These are phyloP conservation scores for Folsomia manolachei DNA, from an alignment of 2,888 invertebrate genomes.

Conservation along the genomic window DNA sequence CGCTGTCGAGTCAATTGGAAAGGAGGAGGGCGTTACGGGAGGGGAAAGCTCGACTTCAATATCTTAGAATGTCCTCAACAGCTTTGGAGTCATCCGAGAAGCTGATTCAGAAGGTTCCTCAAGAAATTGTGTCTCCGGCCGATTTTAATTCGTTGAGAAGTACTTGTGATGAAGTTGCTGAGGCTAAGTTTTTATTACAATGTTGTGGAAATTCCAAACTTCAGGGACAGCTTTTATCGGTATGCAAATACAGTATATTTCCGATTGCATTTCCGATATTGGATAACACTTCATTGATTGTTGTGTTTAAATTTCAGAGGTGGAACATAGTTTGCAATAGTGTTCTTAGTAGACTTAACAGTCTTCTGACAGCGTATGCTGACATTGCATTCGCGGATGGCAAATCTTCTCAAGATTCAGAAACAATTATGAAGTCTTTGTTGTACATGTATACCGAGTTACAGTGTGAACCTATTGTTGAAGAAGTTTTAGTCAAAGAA, in stretches of 20 bases:
- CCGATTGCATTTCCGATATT: no score
- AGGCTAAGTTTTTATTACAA: constrained; percentile 41
- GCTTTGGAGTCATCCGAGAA: constrained; percentile 42
- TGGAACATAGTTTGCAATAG: constrained; percentile 29
- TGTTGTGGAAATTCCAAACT: not conserved
- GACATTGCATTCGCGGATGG: not conserved
- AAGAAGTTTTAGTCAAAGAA: constrained; percentile 39
- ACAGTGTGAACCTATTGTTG: constrained; percentile 41
- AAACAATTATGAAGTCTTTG: constrained; percentile 35
- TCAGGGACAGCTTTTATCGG: not conserved
- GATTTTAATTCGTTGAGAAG: constrained; percentile 39
- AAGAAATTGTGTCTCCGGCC: constrained; percentile 24
- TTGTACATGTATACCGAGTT: constrained; percentile 45
- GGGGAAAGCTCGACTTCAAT: constrained; percentile 37
- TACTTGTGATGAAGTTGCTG: constrained; percentile 45
- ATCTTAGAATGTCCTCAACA: constrained; percentile 34
- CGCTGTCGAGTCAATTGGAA: constrained; percentile 38
- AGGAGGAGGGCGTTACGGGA: constrained; percentile 33
- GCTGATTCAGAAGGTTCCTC: constrained; percentile 37
- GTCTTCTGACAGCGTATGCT: constrained; percentile 30
- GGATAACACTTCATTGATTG: no score
- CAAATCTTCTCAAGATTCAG: not conserved
- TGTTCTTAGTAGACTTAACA: constrained; percentile 35
- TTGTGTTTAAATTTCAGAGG: constrained; percentile 32
- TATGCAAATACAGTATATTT: no score